Percentiles rank a stretch among this genome's conserved stretches.
Evolutionary conservation across 2,113 vertebrate genomes (phyloP).

Genomic region (Coreoperca whiteheadi): DNA sequence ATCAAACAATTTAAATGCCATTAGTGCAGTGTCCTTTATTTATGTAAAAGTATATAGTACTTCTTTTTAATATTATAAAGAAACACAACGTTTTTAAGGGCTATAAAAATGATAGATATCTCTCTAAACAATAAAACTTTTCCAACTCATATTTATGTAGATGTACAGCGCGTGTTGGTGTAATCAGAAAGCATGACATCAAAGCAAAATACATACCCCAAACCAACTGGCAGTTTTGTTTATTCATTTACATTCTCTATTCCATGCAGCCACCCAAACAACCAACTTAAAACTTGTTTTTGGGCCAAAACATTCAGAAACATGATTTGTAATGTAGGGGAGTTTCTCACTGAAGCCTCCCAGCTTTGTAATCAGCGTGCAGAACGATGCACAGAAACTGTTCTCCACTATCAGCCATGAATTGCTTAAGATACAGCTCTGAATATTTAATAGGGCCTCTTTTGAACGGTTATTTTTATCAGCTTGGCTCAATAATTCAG

Average conservation of each 20-base stretch:
- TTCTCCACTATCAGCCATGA: conserved; percentile 49
- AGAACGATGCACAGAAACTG: conserved; percentile 20
- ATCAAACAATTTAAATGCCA: not conserved
- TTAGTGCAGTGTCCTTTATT: not conserved
- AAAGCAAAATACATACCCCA: conserved; percentile 7
- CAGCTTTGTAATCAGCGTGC: conserved; percentile 16
- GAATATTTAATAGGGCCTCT: conserved; percentile 78
- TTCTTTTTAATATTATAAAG: not conserved
- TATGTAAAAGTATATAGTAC: not conserved
- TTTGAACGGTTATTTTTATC: conserved; percentile 83
- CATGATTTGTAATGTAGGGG: conserved; percentile 35
- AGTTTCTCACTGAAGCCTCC: conserved; percentile 10
- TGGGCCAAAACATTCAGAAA: conserved; percentile 8
- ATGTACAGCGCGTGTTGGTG: not conserved
- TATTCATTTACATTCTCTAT: not conserved
- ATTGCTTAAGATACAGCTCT: conserved; percentile 72
- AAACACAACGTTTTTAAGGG: not conserved
- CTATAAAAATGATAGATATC: not conserved
- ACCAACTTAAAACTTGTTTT: not conserved
- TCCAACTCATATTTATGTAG: not conserved
- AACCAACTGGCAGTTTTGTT: not conserved
- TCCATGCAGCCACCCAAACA: not conserved
- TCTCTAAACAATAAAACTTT: not conserved
- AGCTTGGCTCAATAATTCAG: conserved; percentile 81
- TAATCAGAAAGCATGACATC: not conserved